Conservation (phyloP, 2,888 invertebrate genomes). For the Hypolimnas misippus region DNA sequence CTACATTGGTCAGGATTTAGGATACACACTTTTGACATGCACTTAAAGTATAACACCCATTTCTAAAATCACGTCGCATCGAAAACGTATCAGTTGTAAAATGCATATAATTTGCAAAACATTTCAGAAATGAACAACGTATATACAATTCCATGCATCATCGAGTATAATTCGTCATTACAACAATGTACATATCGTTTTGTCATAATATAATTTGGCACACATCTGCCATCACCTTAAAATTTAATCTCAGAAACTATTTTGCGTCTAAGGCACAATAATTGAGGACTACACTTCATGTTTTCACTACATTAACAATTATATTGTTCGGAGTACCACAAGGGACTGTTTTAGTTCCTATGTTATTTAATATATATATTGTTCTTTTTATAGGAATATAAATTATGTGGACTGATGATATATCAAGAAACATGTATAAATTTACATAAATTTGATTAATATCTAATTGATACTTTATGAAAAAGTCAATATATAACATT, state of each 20-base stretch:
- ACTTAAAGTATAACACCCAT: slow-evolving; percentile 41
- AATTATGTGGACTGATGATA: slow-evolving; percentile 24
- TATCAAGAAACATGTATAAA: slow-evolving; percentile 25
- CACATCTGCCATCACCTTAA: slow-evolving; percentile 57
- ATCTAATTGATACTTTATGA: slow-evolving; percentile 14
- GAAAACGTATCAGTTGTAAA: slow-evolving; percentile 36
- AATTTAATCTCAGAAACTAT: slow-evolving; percentile 50
- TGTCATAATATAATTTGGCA: slow-evolving; percentile 59
- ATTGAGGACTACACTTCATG: slow-evolving; percentile 55
- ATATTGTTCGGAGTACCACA: slow-evolving; percentile 28
- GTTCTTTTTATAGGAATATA: slow-evolving; percentile 22
- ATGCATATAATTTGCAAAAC: slow-evolving; percentile 41
- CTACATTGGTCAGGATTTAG: slow-evolving; percentile 82
- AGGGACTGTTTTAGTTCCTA: slow-evolving; percentile 23
- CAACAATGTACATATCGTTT: slow-evolving; percentile 30
- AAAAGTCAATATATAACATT: slow-evolving; percentile 13
- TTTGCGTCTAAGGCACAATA: slow-evolving; percentile 75
- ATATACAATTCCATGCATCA: slow-evolving; percentile 39
- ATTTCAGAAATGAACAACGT: slow-evolving; percentile 39
- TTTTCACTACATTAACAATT: slow-evolving; percentile 30
- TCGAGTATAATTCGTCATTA: slow-evolving; percentile 29
- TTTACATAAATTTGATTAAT: slow-evolving; percentile 18
- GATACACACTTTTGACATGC: slow-evolving; percentile 70
- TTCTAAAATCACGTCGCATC: slow-evolving; percentile 38
- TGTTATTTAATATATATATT: slow-evolving; percentile 19